phyloP scores from a whole-genome alignment of 1,140 invertebrate genomes.

The Atta colombica region DNA sequence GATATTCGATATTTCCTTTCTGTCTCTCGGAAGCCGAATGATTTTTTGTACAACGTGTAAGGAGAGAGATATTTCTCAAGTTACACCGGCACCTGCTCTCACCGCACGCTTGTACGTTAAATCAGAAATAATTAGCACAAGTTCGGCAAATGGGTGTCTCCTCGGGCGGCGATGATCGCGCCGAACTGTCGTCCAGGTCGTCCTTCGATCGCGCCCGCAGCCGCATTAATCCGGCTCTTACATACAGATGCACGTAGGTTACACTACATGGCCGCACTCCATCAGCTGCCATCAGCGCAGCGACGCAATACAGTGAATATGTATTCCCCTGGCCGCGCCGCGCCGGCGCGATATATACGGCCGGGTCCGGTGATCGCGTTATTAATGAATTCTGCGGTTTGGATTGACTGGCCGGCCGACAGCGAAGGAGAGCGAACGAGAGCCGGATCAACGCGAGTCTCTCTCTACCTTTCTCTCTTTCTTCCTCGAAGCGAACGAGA shows the following conservation, averaged over 20 bases:
- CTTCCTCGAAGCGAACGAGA: slow-evolving; percentile 14
- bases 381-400: slow-evolving; percentile 69
- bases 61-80: background rate
- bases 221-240: slow-evolving; percentile 51
- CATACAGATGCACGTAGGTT: slow-evolving; percentile 55
- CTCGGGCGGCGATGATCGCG: slow-evolving; percentile 20
- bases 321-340: slow-evolving; percentile 4
- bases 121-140: slow-evolving; percentile 50
- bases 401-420: slow-evolving; percentile 45
- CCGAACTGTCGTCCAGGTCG: slow-evolving; percentile 44
- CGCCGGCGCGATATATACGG: slow-evolving; percentile 13
- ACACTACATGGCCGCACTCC: slow-evolving; percentile 35
- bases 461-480: background rate
- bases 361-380: slow-evolving; percentile 56
- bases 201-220: slow-evolving; percentile 37
- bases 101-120: background rate
- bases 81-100: slow-evolving; percentile 26
- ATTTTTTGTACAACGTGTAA: background rate
- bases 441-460: background rate
- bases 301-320: slow-evolving; percentile 41
- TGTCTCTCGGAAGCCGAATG: background rate
- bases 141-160: slow-evolving; percentile 11
- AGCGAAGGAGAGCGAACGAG: background rate
- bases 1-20: background rate
- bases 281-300: slow-evolving; percentile 56